phyloP scores from a whole-genome alignment of 2,113 vertebrate species.

The Notarius lentiginosus region DNA sequence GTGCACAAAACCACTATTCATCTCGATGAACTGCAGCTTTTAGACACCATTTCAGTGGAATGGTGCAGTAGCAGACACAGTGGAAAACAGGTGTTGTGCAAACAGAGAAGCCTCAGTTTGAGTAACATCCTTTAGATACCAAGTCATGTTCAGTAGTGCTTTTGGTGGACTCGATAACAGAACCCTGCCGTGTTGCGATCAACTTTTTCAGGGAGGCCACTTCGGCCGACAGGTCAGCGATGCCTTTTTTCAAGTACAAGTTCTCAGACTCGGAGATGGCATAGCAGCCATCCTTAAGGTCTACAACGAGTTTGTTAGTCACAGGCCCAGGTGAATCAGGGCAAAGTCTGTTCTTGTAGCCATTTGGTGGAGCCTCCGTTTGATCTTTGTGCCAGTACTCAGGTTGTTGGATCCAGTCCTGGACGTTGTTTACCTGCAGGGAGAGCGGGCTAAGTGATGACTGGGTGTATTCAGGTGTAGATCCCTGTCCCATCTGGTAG shows the following conservation, averaged over 20 bases:
- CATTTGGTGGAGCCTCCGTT: conserved; percentile 69
- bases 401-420: conserved; percentile 84
- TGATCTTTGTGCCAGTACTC: conserved; percentile 84
- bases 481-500: conserved; percentile 70
- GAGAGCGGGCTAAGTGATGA: conserved; percentile 82
- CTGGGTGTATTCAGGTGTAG: conserved; percentile 67
- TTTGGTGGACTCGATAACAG: conserved; percentile 80
- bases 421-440: conserved; percentile 85
- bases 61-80: conserved; percentile 88
- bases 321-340: conserved; percentile 47
- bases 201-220: conserved; percentile 83
- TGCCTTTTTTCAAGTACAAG: conserved; percentile 80
- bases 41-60: conserved; percentile 77
- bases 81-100: conserved; percentile 79
- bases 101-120: conserved; percentile 72
- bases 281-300: conserved; percentile 75
- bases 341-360: conserved; percentile 65
- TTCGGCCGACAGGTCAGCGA: conserved; percentile 79
- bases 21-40: conserved; percentile 62
- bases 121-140: conserved; percentile 67
- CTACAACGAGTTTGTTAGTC: conserved; percentile 55
- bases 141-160: conserved; percentile 71
- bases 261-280: conserved; percentile 76
- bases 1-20: conserved; percentile 75
- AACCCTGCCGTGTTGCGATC: conserved; percentile 77